Evolutionary conservation across 2,113 vertebrate genomes (phyloP), one percentile per base, ranked within the genome.

Genomic region (Silurus meridionalis): DNA sequence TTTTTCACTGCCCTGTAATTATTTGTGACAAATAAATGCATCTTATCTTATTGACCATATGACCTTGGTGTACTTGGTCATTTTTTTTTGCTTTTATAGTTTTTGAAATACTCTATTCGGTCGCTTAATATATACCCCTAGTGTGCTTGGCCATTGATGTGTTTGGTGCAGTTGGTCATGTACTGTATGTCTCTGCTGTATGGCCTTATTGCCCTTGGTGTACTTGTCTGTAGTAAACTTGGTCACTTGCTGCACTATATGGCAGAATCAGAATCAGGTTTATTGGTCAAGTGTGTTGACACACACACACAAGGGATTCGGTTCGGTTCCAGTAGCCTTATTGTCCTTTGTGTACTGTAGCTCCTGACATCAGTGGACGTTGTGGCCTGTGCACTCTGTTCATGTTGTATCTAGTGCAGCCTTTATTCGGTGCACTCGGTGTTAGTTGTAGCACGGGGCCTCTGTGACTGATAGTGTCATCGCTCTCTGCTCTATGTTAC

Each of bases 401-500:
- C 69, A 48, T 28, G 46, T 17, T 72, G 69, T 72, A 72, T 72
- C 37, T 46, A 19, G 37, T 72, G 37, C 37, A 37, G 37, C 37
- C 37, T 37, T 57, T 57, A 9, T 57, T 13, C 55, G 8, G 55
- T 57, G 74, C 74, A 25, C 52, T 78, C 17, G 3, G 77, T 37
- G 55, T 63, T 5, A 46, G 80, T 61, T 48, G 58, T n/a, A 50
- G 37, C 2, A 37, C 60, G 8, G 3, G 13, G 80, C 80, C 60
- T 23, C 80, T 19, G 61, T 52, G 80, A 82, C 46, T 10, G 78
- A 60, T 80, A 46, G 78, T 80, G 78, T 82, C 80, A 82, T 25
- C 52, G 80, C 78, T 21, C 17, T 17, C 21, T 9, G 80, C 80
- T 50, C 61, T 3, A 5, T 52, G 37, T 66, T 55, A 28, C 64